Base-by-base conservation (phyloP, 30 jellyfish, hydroid and myxozoan species). In the Turritopsis rubra region DNA sequence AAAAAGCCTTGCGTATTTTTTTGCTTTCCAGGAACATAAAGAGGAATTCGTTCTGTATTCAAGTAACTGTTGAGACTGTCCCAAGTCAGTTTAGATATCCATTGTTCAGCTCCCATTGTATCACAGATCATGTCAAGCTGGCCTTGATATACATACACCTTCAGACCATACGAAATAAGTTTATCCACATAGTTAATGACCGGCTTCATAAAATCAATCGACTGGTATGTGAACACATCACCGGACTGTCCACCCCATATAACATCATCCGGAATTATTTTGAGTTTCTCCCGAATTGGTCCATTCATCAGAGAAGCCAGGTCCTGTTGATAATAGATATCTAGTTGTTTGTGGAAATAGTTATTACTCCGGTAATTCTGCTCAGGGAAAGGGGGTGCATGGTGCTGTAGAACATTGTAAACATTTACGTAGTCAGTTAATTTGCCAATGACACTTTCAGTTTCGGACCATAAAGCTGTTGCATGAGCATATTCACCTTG, bases 81-180 rank as follows among this genome's bases (percentile, higher is more conserved):
- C 97, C 97, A 90, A 20, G 85, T 84, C 52, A 90, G 81, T 72
- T 90, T 90, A 52, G 60, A 82, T 8, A 90, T 88, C 97, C 97
- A 90, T 1, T 70, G 92, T 72, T 90, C 97, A 30, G 97, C 97
- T 22, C 97, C 97, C 29, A 95, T 83, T 13, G 97, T 90, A 81
- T 90, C 97, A 80, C 97, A 90, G 28, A 90, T 90, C 97, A 90
- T 90, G 70, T 90, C 97, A 60, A 90, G 80, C 68, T 90, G 97
- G 54, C 97, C 97, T 72, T 90, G 97, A 66, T 18, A 90, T 20
- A 90, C 97, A n/a, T 83, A 92, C n/a, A 90, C 97, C 1, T 78
- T 66, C 29, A 90, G 80, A 31, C 85, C 82, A 21, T 84, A 80
- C 54, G 30, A 23, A 26, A 90, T 80, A 30, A 90, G 90, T 75